A percentile compares a stretch with the other conserved stretches of the same genome.
Conservation (phyloP, 2,797 vertebrate species). For the Acanthornis magna region DNA sequence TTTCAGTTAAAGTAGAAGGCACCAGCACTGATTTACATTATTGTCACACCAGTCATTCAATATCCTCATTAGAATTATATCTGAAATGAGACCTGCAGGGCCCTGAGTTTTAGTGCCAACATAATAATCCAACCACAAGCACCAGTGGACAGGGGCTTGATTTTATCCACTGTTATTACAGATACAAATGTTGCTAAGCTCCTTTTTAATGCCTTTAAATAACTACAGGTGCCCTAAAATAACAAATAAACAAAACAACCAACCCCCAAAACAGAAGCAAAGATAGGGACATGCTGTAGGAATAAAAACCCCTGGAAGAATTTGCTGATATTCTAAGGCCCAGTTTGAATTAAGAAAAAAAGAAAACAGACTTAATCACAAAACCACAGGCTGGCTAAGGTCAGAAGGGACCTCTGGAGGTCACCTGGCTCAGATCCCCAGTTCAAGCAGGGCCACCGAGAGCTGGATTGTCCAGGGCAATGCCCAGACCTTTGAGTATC, state of each 20-base stretch:
- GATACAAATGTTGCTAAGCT: not conserved
- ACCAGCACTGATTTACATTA: constrained; percentile 52
- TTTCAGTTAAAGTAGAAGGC: constrained; percentile 40
- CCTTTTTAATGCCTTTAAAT: not conserved
- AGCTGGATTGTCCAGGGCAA: not conserved
- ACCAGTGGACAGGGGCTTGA: not conserved
- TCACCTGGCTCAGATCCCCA: not conserved
- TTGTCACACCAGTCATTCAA: constrained; percentile 58
- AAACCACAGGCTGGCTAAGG: not conserved
- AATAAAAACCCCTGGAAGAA: not conserved
- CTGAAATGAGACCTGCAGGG: constrained; percentile 40
- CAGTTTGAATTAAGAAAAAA: not conserved
- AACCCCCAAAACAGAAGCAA: not conserved
- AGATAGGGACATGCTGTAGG: fast-evolving
- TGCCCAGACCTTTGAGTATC: not conserved
- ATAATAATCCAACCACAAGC: constrained; percentile 24
- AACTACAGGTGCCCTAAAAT: not conserved
- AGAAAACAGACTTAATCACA: not conserved
- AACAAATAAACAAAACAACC: not conserved
- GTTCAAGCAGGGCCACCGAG: not conserved
- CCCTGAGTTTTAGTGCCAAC: constrained; percentile 4
- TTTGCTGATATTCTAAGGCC: not conserved
- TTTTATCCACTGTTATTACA: constrained; percentile 6
- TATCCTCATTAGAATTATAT: constrained; percentile 35
- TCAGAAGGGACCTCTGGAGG: not conserved